A percentile compares a stretch with the other conserved stretches of the same genome.
Conservation (phyloP, 2,888 invertebrate genomes). For the Criorhina ranunculi region DNA sequence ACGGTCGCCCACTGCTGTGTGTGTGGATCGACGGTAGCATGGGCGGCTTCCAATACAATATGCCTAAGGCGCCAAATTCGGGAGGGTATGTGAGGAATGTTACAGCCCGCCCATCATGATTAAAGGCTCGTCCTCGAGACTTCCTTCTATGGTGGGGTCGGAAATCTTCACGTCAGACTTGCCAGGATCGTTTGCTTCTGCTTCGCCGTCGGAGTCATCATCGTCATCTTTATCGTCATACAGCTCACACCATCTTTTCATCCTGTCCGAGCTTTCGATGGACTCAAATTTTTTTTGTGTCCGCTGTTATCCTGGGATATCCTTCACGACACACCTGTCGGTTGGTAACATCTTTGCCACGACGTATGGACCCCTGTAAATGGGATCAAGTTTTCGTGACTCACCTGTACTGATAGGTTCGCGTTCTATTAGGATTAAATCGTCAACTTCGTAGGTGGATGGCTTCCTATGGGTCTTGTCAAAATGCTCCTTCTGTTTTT, state of each 20-base stretch:
- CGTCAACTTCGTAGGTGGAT: too few relatives aligned
- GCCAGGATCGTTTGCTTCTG: not conserved
- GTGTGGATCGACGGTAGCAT: too few relatives aligned
- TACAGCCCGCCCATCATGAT: too few relatives aligned
- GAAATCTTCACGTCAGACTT: not conserved
- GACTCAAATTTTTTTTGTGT: slow-evolving; percentile 20
- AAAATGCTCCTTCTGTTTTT: too few relatives aligned
- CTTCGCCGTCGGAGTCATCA: not conserved
- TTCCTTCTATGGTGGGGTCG: not conserved
- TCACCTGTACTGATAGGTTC: too few relatives aligned
- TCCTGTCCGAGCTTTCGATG: slow-evolving; percentile 9
- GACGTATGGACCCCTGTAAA: too few relatives aligned
- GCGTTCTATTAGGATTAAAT: not conserved
- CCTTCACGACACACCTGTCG: slow-evolving; percentile 20
- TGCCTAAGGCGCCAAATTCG: too few relatives aligned
- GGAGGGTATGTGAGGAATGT: too few relatives aligned
- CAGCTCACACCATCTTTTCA: slow-evolving; percentile 16
- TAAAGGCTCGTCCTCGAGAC: slow-evolving; percentile 9
- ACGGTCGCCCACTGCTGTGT: too few relatives aligned
- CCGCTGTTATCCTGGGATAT: slow-evolving; percentile 59
- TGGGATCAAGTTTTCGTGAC: too few relatives aligned
- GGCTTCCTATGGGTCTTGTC: too few relatives aligned
- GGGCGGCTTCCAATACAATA: too few relatives aligned
- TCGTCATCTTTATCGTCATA: not conserved
- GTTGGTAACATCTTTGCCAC: slow-evolving; percentile 75